Evolutionary conservation across 2,113 vertebrate genomes (phyloP).

Genomic region (Trogon surrucura): DNA sequence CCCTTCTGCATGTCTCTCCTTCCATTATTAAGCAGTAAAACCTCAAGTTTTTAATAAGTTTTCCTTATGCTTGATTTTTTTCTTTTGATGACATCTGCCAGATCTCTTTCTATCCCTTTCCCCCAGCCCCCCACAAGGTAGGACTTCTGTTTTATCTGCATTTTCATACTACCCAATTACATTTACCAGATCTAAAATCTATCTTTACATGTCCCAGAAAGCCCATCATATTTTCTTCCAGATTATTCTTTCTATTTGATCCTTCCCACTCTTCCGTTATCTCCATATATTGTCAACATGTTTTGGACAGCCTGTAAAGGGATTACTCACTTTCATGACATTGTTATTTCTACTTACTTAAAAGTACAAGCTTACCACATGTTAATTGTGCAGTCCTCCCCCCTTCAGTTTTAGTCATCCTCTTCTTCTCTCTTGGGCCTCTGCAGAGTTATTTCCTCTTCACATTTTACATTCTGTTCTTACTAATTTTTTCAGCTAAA

Average conservation of each 20-base stretch:
- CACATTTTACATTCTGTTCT: background rate
- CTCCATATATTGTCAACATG: background rate
- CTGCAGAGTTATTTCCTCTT: background rate
- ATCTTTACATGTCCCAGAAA: background rate
- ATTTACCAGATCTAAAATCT: conserved; percentile 8
- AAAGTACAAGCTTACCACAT: conserved; percentile 10
- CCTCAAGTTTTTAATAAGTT: background rate
- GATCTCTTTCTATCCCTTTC: background rate
- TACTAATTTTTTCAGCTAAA: background rate
- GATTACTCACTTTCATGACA: conserved; percentile 48
- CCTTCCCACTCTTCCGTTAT: background rate
- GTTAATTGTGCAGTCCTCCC: background rate
- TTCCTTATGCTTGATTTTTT: background rate
- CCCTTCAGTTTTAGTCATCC: background rate
- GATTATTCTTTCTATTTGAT: conserved; percentile 24
- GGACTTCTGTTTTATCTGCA: background rate
- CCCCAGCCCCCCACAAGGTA: background rate
- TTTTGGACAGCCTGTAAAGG: conserved; percentile 16
- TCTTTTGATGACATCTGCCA: background rate
- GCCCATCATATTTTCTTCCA: background rate
- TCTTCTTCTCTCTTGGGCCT: background rate
- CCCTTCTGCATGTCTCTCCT: background rate
- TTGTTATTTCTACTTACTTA: conserved; percentile 23
- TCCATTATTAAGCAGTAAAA: background rate
- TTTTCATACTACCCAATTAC: background rate